Percentiles rank a stretch among this genome's conserved stretches.
Evolutionary conservation across 2,113 vertebrate genomes (phyloP).

Genomic region (Genyomyrus donnyi): DNA sequence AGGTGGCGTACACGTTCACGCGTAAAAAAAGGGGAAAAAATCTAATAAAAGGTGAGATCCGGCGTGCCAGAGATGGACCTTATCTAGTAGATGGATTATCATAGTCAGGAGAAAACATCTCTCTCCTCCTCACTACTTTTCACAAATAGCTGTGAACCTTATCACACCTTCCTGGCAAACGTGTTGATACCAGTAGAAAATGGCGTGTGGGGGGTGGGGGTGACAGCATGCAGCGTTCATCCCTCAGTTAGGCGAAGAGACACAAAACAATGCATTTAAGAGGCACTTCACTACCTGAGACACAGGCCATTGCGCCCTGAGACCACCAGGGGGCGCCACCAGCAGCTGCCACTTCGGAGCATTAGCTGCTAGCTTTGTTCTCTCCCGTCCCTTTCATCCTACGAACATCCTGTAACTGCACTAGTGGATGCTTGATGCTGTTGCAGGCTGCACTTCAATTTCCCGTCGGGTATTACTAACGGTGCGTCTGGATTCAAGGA

Average conservation of each 20-base stretch:
- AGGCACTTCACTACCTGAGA: not conserved
- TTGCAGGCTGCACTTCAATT: not conserved
- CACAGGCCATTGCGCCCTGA: not conserved
- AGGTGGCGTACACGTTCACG: not conserved
- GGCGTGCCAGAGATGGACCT: not conserved
- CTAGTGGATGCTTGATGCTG: not conserved
- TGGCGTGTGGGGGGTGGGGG: not conserved
- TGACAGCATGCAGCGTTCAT: not conserved
- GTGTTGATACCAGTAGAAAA: not conserved
- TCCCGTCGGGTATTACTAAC: not conserved
- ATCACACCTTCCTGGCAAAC: not conserved
- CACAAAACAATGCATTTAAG: not conserved
- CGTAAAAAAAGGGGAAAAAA: not conserved
- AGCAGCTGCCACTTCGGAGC: not conserved
- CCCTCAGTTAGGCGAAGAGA: not conserved
- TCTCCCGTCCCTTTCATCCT: not conserved
- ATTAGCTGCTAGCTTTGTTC: not conserved
- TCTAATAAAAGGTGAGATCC: not conserved
- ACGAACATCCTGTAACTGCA: not conserved
- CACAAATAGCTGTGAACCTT: conserved; percentile 10
- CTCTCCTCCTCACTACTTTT: not conserved
- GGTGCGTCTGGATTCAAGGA: not conserved
- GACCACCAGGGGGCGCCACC: not conserved
- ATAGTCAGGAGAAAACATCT: not conserved
- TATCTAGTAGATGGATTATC: not conserved